These are phyloP conservation scores for Pelagia noctiluca DNA, from an alignment of 30 jellyfish, hydroid and myxozoan genomes.

Conservation along the genomic window DNA sequence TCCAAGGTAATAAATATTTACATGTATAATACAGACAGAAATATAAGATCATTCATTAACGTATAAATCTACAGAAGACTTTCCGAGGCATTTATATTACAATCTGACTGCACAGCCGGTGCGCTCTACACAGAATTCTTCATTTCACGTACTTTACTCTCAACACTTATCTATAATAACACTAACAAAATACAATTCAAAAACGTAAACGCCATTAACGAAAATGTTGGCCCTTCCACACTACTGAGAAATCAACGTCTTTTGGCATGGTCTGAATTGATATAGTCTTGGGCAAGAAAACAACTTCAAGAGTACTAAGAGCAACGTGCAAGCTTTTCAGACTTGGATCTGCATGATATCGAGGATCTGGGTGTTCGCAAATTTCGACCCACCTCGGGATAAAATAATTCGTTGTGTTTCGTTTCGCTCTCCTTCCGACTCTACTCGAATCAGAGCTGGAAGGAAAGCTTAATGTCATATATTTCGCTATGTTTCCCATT, in stretches of 20 bases:
- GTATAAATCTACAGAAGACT: not conserved
- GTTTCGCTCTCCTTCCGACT: too few relatives aligned
- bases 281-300: not conserved
- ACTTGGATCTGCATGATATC: too few relatives aligned
- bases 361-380: too few relatives aligned
- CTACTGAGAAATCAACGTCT: not conserved
- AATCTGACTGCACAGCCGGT: not conserved
- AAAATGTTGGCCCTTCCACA: not conserved
- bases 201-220: not conserved
- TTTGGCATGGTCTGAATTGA: not conserved
- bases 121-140: not conserved
- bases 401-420: too few relatives aligned
- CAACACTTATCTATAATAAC: too few relatives aligned
- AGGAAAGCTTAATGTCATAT: too few relatives aligned
- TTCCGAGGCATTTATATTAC: slow-evolving; percentile 6
- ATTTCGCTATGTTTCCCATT: too few relatives aligned
- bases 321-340: not conserved
- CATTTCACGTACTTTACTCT: not conserved
- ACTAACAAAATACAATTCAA: not conserved
- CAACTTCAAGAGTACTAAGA: not conserved
- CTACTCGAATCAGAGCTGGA: too few relatives aligned
- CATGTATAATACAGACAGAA: not conserved
- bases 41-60: slow-evolving; percentile 6
- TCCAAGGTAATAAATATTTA: not conserved
- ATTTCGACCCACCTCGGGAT: too few relatives aligned